Percentiles rank a stretch among this genome's conserved stretches.
phyloP scores from a whole-genome alignment of 2,113 vertebrate species.

The Physeter macrocephalus region DNA sequence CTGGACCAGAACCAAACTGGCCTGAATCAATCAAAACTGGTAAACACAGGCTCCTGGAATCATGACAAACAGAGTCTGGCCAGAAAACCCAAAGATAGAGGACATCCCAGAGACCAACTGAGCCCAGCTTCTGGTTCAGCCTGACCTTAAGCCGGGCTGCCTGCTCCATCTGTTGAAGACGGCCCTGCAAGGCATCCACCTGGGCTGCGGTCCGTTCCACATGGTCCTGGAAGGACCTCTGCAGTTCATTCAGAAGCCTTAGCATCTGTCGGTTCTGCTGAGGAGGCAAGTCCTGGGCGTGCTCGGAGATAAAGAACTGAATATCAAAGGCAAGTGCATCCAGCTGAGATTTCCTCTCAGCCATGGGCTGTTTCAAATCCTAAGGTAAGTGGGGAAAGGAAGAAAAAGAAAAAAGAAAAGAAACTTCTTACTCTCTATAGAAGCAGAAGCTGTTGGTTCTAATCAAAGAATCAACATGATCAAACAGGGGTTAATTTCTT shows the following conservation, averaged over 20 bases:
- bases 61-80: neutral
- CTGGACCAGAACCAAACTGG: neutral
- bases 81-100: conserved; percentile 28
- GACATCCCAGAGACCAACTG: conserved; percentile 41
- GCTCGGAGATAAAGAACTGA: conserved; percentile 92
- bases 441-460: neutral
- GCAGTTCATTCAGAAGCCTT: conserved; percentile 88
- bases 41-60: neutral
- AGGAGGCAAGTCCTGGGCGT: conserved; percentile 87
- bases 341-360: conserved; percentile 83
- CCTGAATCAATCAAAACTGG: conserved; percentile 1
- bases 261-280: conserved; percentile 90
- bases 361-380: conserved; percentile 84
- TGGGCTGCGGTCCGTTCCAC: conserved; percentile 78
- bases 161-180: conserved; percentile 77
- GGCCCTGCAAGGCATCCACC: conserved; percentile 79
- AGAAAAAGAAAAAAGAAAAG: fast-evolving
- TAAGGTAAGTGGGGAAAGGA: conserved; percentile 40
- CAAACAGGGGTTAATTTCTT: neutral
- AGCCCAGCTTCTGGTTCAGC: conserved; percentile 54
- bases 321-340: conserved; percentile 83
- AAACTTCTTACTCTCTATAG: neutral
- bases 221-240: conserved; percentile 86
- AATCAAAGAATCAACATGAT: conserved; percentile 10
- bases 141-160: conserved; percentile 77